Evolutionary conservation across 2,888 invertebrate genomes (phyloP).

Genomic region (Tetrapedia diversipes): DNA sequence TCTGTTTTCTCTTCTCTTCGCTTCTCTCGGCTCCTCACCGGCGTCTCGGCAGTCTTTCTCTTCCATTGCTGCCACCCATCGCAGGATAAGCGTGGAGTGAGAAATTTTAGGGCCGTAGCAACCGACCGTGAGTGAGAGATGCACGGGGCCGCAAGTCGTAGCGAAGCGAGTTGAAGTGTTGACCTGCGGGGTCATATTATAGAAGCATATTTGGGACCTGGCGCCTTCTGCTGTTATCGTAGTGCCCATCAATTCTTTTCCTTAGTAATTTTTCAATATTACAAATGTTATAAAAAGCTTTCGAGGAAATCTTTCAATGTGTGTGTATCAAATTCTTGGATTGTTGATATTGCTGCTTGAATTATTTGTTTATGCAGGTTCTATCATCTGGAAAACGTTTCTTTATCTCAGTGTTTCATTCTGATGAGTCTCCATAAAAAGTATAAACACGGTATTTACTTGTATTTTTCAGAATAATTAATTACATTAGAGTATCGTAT

Average conservation of each 20-base stretch:
- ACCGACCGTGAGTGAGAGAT: constrained; percentile 38
- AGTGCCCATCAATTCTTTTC: too few species aligned
- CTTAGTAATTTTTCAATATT: too few species aligned
- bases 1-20: constrained; percentile 22
- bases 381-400: constrained; percentile 12
- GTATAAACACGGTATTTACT: background rate
- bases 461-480: background rate
- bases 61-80: constrained; percentile 47
- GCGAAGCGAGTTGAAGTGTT: constrained; percentile 8
- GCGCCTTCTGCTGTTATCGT: constrained; percentile 16
- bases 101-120: constrained; percentile 58
- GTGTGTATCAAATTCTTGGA: too few species aligned
- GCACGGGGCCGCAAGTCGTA: constrained; percentile 29
- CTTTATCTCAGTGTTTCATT: background rate
- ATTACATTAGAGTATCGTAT: background rate
- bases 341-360: constrained; percentile 4
- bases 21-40: constrained; percentile 1
- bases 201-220: constrained; percentile 5
- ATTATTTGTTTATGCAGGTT: constrained; percentile 35
- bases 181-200: constrained; percentile 4
- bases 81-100: constrained; percentile 37
- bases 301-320: background rate
- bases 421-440: background rate
- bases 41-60: constrained; percentile 19
- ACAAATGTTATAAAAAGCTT: too few species aligned